Conservation (phyloP, 2,888 invertebrate genomes). For the Meandrusa payeni region DNA sequence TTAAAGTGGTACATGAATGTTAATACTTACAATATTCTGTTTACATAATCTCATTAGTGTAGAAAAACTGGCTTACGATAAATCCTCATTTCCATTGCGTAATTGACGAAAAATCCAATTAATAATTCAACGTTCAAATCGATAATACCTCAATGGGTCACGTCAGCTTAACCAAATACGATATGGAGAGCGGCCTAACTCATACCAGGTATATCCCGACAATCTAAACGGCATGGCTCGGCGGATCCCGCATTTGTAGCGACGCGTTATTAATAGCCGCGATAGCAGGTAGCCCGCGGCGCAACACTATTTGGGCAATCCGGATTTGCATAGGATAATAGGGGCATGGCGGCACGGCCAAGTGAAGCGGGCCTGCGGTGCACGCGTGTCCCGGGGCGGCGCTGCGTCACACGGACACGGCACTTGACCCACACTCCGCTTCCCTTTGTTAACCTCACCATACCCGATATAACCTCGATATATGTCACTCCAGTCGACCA, state of each 20-base stretch:
- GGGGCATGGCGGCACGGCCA: conserved; percentile 32
- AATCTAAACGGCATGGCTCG: conserved; percentile 58
- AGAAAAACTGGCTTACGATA: too few species aligned
- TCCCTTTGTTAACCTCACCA: conserved; percentile 15
- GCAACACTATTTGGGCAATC: conserved; percentile 71
- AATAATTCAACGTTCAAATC: conserved; percentile 1
- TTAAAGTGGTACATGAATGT: too few species aligned
- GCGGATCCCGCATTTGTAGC: conserved; percentile 63
- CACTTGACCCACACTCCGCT: conserved; percentile 20
- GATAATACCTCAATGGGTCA: conserved; percentile 22
- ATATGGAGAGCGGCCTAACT: conserved; percentile 38
- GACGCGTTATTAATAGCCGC: conserved; percentile 73
- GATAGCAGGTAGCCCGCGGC: conserved; percentile 72
- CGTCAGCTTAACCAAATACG: conserved; percentile 38
- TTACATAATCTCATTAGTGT: too few species aligned
- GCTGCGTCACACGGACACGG: conserved; percentile 17
- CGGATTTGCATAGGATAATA: conserved; percentile 79
- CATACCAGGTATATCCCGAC: conserved; percentile 61
- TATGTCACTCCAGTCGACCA: conserved; percentile 10
- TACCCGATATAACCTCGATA: conserved; percentile 17
- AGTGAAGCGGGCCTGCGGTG: conserved; percentile 3
- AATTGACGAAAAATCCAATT: conserved; percentile 1
- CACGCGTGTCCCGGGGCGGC: conserved; percentile 9
- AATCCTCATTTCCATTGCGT: too few species aligned
- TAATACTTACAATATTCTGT: too few species aligned